Conservation (phyloP, 2,888 invertebrate species). For the Drosophila aldrichi region DNA sequence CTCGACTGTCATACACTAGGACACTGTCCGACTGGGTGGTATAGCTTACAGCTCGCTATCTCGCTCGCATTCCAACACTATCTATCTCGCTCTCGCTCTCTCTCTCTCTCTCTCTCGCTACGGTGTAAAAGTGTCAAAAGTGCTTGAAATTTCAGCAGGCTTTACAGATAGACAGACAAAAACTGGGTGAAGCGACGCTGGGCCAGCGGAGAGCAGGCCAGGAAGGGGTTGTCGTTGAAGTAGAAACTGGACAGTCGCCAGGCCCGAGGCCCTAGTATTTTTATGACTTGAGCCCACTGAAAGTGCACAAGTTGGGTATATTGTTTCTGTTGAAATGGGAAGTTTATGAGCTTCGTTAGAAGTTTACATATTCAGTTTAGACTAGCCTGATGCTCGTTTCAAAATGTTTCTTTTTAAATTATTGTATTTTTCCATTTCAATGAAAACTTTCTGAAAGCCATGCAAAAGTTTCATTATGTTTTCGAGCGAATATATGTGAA, state of each 20-base stretch:
- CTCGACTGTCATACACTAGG: slow-evolving; percentile 27
- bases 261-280: slow-evolving; percentile 12
- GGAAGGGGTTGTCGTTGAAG: slow-evolving; percentile 18
- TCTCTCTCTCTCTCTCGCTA: neutral
- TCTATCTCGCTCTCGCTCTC: neutral
- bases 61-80: neutral
- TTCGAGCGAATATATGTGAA: too few species aligned
- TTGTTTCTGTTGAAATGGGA: neutral
- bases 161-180: slow-evolving; percentile 40
- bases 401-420: neutral
- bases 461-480: too few species aligned
- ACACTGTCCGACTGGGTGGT: slow-evolving; percentile 50
- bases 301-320: neutral
- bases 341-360: too few species aligned
- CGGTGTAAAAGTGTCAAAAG: slow-evolving; percentile 75
- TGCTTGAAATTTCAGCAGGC: slow-evolving; percentile 80
- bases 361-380: neutral
- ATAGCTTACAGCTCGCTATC: slow-evolving; percentile 49
- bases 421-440: neutral
- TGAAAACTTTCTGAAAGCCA: too few species aligned
- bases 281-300: neutral
- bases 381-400: neutral
- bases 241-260: slow-evolving; percentile 59
- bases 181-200: slow-evolving; percentile 20
- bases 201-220: neutral